Evolutionary conservation across 2,113 vertebrate genomes (phyloP).

Genomic region (Gulo gulo): DNA sequence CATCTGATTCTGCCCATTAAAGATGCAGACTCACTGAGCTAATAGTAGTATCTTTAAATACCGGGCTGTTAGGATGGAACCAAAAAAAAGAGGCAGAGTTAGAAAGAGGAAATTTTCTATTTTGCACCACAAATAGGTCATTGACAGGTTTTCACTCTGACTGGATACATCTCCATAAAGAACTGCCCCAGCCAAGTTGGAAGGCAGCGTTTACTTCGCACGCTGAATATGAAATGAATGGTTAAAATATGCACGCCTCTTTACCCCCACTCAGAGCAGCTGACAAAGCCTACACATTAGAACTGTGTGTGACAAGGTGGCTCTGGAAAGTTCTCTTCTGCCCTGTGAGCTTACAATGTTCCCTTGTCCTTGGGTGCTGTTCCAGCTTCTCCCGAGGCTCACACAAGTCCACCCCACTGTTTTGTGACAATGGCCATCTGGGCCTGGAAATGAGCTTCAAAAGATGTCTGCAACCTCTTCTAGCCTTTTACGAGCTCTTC

Average conservation of each 20-base stretch:
- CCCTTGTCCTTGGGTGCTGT: background rate
- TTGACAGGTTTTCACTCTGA: background rate
- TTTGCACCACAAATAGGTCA: background rate
- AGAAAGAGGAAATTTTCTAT: conserved; percentile 34
- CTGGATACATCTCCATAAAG: conserved; percentile 20
- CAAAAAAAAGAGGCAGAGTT: background rate
- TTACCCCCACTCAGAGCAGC: conserved; percentile 7
- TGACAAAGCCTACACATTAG: background rate
- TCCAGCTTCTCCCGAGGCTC: background rate
- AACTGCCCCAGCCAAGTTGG: background rate
- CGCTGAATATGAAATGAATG: background rate
- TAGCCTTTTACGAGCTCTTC: background rate
- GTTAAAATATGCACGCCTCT: conserved; percentile 6
- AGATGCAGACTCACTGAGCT: background rate
- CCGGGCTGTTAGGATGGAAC: background rate
- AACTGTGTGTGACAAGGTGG: background rate
- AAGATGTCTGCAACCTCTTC: background rate
- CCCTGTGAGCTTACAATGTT: background rate
- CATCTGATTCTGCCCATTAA: background rate
- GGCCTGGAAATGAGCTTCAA: background rate
- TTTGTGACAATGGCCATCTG: conserved; percentile 6
- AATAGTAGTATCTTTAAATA: background rate
- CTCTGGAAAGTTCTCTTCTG: conserved; percentile 22
- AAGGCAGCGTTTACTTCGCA: background rate
- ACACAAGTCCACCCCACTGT: background rate